Conservation (phyloP, 2,797 vertebrate genomes). For the Aeoliscus strigatus region DNA sequence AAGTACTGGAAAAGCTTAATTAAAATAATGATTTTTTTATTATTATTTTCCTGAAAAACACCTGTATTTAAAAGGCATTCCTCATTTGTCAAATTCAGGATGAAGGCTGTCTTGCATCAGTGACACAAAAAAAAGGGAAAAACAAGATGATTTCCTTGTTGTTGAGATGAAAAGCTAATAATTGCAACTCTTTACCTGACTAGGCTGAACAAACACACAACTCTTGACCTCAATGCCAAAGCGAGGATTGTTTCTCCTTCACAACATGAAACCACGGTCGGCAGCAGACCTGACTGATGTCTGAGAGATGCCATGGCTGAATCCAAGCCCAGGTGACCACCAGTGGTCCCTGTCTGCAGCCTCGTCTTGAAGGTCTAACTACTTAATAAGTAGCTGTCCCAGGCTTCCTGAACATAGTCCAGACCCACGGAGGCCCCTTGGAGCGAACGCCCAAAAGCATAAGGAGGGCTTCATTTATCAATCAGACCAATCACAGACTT, state of each 20-base stretch:
- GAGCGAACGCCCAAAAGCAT: constrained; percentile 64
- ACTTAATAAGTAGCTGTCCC: constrained; percentile 84
- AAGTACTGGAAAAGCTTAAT: constrained; percentile 5
- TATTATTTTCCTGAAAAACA: not conserved
- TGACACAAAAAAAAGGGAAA: constrained; percentile 18
- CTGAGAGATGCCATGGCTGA: constrained; percentile 43
- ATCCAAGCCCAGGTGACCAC: constrained; percentile 70
- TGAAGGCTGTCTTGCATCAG: constrained; percentile 39
- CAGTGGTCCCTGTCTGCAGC: constrained; percentile 58
- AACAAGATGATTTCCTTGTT: constrained; percentile 21
- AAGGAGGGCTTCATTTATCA: constrained; percentile 80
- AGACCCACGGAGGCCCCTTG: constrained; percentile 79
- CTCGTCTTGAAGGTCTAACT: constrained; percentile 75
- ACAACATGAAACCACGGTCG: constrained; percentile 33
- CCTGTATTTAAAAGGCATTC: not conserved
- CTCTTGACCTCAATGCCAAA: constrained; percentile 50
- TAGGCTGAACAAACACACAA: constrained; percentile 66
- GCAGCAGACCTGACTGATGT: constrained; percentile 33
- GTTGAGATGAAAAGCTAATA: constrained; percentile 62
- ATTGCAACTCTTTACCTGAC: constrained; percentile 55
- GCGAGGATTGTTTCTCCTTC: constrained; percentile 49
- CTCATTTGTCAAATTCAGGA: not conserved
- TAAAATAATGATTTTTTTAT: constrained; percentile 13
- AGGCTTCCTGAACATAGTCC: constrained; percentile 96
- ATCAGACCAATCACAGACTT: constrained; percentile 77